Evolutionary conservation across 2,888 invertebrate species (phyloP).

Genomic region (Nomada fucata): DNA sequence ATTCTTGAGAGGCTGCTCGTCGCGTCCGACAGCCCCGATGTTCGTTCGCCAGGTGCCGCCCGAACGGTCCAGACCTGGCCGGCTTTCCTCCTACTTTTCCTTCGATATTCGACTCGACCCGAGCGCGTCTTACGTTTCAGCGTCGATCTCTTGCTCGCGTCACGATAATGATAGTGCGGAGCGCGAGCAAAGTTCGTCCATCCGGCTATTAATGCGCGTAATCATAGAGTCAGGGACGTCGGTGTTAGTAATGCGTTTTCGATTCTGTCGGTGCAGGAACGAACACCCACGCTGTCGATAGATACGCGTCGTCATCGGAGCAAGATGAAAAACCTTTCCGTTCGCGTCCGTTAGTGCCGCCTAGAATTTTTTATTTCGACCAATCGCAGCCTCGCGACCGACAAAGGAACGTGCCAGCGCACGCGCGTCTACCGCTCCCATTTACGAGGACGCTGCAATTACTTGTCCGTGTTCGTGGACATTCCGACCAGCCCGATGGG

Average conservation of each 20-base stretch:
- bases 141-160: conserved; percentile 63
- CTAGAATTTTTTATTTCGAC: conserved; percentile 43
- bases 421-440: conserved; percentile 19
- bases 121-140: conserved; percentile 38
- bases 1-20: too few relatives aligned
- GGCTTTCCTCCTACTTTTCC: not conserved
- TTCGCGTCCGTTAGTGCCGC: conserved; percentile 27
- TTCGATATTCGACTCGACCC: not conserved
- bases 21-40: not conserved
- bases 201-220: conserved; percentile 83
- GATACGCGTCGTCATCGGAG: conserved; percentile 70
- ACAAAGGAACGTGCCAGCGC: conserved; percentile 15
- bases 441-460: conserved; percentile 17
- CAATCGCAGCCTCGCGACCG: conserved; percentile 38
- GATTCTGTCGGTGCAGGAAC: conserved; percentile 77
- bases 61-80: not conserved
- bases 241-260: conserved; percentile 83
- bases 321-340: conserved; percentile 43
- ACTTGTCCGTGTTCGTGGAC: not conserved
- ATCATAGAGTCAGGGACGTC: conserved; percentile 83
- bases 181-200: conserved; percentile 80
- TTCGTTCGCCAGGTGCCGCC: not conserved
- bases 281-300: conserved; percentile 77
- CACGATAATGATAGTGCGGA: conserved; percentile 79
- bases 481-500: not conserved